Percentiles rank a stretch among this genome's conserved stretches.
Evolutionary conservation across 2,888 invertebrate genomes (phyloP).

Genomic region (Parnassius apollo): DNA sequence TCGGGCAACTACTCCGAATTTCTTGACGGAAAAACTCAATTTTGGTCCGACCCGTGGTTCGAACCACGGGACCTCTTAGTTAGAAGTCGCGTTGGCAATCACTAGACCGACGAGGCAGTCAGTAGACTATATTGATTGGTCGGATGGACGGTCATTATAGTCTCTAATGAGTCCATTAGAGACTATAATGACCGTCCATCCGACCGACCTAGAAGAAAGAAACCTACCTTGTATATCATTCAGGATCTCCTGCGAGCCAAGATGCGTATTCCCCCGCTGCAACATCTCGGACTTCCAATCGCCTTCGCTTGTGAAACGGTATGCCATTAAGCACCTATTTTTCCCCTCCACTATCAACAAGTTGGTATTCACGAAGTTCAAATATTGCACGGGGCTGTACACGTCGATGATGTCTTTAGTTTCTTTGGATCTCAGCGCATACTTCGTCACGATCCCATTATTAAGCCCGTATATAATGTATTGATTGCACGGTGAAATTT

Average conservation of each 20-base stretch:
- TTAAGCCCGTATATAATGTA: slow-evolving; percentile 73
- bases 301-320: slow-evolving; percentile 45
- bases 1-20: too few species aligned
- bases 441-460: slow-evolving; percentile 66
- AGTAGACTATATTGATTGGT: too few species aligned
- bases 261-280: slow-evolving; percentile 56
- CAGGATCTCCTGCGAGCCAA: slow-evolving; percentile 73
- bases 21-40: too few species aligned
- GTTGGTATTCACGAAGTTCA: slow-evolving; percentile 58
- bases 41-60: too few species aligned
- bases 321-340: slow-evolving; percentile 68
- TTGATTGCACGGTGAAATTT: slow-evolving; percentile 74
- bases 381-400: slow-evolving; percentile 62
- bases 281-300: slow-evolving; percentile 67
- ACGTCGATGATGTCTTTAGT: slow-evolving; percentile 60
- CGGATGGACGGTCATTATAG: too few species aligned
- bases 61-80: too few species aligned
- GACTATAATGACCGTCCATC: too few species aligned
- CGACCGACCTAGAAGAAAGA: neutral
- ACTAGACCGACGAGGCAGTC: too few species aligned
- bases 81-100: too few species aligned
- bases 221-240: slow-evolving; percentile 63
- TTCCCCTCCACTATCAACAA: slow-evolving; percentile 66
- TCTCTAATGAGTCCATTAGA: too few species aligned
- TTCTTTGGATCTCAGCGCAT: slow-evolving; percentile 60